Percentiles rank a stretch among this genome's conserved stretches.
phyloP scores from a whole-genome alignment of 2,797 vertebrate species.

The Neolamprologus multifasciatus region DNA sequence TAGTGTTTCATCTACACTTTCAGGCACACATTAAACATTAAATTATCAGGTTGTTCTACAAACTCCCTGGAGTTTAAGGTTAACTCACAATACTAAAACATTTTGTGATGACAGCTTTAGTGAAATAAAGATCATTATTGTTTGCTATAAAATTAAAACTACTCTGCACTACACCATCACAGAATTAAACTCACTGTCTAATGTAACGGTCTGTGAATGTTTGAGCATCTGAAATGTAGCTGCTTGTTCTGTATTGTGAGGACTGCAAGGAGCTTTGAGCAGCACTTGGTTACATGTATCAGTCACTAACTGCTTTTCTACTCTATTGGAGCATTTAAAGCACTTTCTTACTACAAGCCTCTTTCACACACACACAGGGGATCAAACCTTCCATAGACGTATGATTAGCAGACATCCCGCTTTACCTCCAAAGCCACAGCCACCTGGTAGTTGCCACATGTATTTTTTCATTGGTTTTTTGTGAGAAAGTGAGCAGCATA shows the following conservation, averaged over 20 bases:
- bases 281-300: slow-evolving; percentile 14
- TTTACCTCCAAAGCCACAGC: background rate
- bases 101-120: background rate
- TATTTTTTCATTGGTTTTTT: background rate
- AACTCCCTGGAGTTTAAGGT: background rate
- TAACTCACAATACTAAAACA: background rate
- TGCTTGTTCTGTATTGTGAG: background rate
- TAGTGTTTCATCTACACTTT: background rate
- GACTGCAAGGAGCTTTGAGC: background rate
- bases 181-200: background rate
- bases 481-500: background rate
- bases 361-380: background rate
- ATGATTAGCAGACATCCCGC: background rate
- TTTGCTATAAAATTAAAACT: background rate
- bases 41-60: background rate
- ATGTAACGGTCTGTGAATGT: background rate
- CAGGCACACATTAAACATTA: background rate
- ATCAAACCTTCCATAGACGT: background rate
- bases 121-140: background rate
- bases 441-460: background rate
- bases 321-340: background rate
- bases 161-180: background rate
- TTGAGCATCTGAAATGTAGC: background rate
- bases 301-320: background rate
- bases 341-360: background rate